Evolutionary conservation across 2,888 invertebrate species (phyloP).

Genomic region (Carcina quercana): DNA sequence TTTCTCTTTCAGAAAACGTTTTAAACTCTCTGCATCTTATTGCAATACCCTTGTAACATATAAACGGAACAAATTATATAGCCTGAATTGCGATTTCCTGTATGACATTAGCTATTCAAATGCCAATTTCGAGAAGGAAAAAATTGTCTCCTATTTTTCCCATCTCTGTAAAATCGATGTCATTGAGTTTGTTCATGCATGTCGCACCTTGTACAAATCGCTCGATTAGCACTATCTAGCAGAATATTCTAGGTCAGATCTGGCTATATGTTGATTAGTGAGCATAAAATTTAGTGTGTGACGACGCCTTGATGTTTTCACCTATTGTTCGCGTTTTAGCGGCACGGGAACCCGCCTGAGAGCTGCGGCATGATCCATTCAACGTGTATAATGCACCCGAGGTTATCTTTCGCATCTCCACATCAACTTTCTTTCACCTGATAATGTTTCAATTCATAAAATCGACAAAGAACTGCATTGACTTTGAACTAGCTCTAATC

Average conservation of each 20-base stretch:
- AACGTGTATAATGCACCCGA: slow-evolving; percentile 38
- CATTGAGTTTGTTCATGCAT: slow-evolving; percentile 59
- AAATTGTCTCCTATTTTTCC: slow-evolving; percentile 32
- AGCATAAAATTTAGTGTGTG: slow-evolving; percentile 29
- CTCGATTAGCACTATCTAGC: slow-evolving; percentile 23
- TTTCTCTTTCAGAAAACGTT: slow-evolving; percentile 34
- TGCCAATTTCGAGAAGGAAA: slow-evolving; percentile 24
- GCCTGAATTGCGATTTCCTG: slow-evolving; percentile 1
- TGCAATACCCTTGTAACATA: slow-evolving; percentile 12
- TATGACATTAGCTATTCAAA: slow-evolving; percentile 8
- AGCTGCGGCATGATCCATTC: slow-evolving; percentile 35
- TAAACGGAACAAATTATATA: slow-evolving; percentile 19
- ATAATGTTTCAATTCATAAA: not conserved
- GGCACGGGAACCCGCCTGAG: slow-evolving; percentile 37
- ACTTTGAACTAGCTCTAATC: no score
- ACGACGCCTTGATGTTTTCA: slow-evolving; percentile 45
- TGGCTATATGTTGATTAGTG: slow-evolving; percentile 35
- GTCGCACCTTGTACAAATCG: slow-evolving; percentile 39
- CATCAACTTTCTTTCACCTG: not conserved
- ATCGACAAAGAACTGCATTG: no score
- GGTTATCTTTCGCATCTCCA: slow-evolving; percentile 27
- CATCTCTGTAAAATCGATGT: slow-evolving; percentile 51
- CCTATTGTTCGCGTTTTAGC: slow-evolving; percentile 56
- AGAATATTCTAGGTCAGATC: slow-evolving; percentile 37
- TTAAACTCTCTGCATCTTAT: slow-evolving; percentile 19